Evolutionary conservation across 2,888 invertebrate genomes (phyloP).

Genomic region (Aspidiotus rigidus): DNA sequence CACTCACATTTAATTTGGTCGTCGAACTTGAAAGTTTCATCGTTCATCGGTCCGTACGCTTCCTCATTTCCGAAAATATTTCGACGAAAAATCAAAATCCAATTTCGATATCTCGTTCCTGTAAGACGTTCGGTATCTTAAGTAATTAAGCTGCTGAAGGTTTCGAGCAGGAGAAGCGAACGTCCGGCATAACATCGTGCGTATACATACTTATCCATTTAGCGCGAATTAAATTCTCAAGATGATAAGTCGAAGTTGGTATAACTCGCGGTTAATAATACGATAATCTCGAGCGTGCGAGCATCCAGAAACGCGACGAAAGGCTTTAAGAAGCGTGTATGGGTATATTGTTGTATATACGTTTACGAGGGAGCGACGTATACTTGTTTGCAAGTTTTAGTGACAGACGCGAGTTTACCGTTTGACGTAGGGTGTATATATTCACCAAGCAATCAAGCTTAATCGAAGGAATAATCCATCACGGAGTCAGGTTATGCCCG

Average conservation of each 20-base stretch:
- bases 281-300: background rate
- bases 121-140: too few species aligned
- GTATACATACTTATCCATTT: background rate
- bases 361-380: too few species aligned
- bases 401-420: background rate
- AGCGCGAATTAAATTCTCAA: background rate
- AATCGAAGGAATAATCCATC: slow-evolving; percentile 40
- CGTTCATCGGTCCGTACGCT: too few species aligned
- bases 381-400: background rate
- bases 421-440: background rate
- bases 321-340: background rate
- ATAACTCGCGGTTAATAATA: slow-evolving; percentile 4
- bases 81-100: too few species aligned
- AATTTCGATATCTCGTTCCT: too few species aligned
- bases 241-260: background rate
- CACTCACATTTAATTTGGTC: too few species aligned
- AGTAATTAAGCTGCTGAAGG: too few species aligned
- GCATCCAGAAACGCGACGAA: background rate
- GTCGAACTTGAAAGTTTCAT: too few species aligned
- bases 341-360: too few species aligned
- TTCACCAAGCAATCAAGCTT: slow-evolving; percentile 39
- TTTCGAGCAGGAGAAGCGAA: too few species aligned
- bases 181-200: too few species aligned
- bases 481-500: slow-evolving; percentile 36
- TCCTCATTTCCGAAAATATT: too few species aligned